These are phyloP conservation scores for Vespertilio murinus DNA, from an alignment of 2,797 vertebrate species.

Conservation along the genomic window DNA sequence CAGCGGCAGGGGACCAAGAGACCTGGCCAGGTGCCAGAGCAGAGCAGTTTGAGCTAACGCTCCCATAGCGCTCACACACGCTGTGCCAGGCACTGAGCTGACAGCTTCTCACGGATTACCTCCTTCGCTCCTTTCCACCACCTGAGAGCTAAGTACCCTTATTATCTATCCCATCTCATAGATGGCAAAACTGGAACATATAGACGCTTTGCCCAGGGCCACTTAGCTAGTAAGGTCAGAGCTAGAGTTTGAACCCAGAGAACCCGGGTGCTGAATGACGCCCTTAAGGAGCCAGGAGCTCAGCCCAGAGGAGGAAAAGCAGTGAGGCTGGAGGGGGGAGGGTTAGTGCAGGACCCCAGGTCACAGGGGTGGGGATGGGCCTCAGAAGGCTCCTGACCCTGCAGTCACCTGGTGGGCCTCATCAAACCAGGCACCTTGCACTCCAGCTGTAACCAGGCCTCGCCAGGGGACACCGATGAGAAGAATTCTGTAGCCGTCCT, in stretches of 20 bases:
- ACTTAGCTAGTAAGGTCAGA: background rate
- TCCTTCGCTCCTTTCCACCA: background rate
- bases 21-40: background rate
- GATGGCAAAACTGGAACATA: background rate
- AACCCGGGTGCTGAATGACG: background rate
- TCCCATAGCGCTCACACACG: rapidly evolving
- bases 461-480: background rate
- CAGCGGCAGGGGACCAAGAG: background rate
- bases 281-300: background rate
- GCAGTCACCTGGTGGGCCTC: background rate
- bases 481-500: background rate
- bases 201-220: background rate
- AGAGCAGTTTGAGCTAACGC: background rate
- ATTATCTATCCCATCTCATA: background rate
- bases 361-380: rapidly evolving
- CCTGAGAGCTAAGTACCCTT: background rate
- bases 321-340: background rate
- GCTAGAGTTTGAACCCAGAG: background rate
- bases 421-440: background rate
- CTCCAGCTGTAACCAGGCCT: background rate
- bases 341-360: background rate
- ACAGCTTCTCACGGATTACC: background rate
- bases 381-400: background rate
- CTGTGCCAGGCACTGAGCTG: background rate
- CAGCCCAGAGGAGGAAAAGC: background rate